Evolutionary conservation across 2,113 vertebrate species (phyloP), one percentile per base, ranked within the genome.

Genomic region (Myxocyprinus asiaticus): DNA sequence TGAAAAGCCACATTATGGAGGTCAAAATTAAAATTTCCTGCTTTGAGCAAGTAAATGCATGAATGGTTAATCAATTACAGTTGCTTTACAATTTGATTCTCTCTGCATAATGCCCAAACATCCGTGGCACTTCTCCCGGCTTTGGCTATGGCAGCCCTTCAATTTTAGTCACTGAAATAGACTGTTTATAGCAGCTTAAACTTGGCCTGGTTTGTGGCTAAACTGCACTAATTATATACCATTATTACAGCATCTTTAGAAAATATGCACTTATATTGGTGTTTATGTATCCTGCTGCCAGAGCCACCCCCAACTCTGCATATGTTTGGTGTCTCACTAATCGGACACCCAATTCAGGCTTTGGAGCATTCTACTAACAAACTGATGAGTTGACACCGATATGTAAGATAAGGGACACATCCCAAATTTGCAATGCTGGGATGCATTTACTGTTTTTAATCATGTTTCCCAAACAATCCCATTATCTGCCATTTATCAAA

Each of bases 11-110:
- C 77, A 80, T 82, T 76, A 82, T 45, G 43, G 72, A 74, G 83
- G 67, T 62, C 72, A 4, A 45, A 76, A 79, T 82, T 85, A 61
- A 82, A 82, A 75, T 81, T 80, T 67, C 58, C 68, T 55, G 45
- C 84, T 80, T 78, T 78, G 72, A 65, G 74, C 17, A 47, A 17
- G 72, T 84, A 67, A 78, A 70, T 55, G 62, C 76, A 72, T 80
- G 79, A 73, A 53, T 10, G 53, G 69, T 83, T 73, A 70, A 84
- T 82, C 66, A 82, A 76, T 72, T 80, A 82, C 47, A 69, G 78
- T 48, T 75, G 48, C 69, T 80, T 66, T 44, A 61, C 70, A 55
- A 68, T 80, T 64, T 67, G 67, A 80, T 74, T 55, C 2, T 12
- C 68, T 81, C 53, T 71, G 15, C 67, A 65, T 68, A 81, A 47